These are phyloP conservation scores for Colius striatus DNA, from an alignment of 2,113 vertebrate genomes.

Conservation along the genomic window DNA sequence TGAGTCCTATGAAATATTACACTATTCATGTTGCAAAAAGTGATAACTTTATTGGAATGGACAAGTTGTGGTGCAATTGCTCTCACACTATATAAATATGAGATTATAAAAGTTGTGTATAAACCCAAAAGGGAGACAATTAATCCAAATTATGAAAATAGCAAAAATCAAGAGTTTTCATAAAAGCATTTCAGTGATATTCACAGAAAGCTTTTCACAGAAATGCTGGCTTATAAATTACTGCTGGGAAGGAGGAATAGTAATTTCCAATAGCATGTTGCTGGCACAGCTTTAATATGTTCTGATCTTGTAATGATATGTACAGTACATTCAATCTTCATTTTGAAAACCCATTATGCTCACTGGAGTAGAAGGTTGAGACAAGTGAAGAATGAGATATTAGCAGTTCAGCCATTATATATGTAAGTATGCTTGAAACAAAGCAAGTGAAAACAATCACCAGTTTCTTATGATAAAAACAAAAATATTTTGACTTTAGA, in stretches of 20 bases:
- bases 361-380: neutral
- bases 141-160: neutral
- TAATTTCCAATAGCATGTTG: neutral
- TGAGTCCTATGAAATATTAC: neutral
- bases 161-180: neutral
- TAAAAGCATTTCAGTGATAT: neutral
- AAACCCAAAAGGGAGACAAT: neutral
- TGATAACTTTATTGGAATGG: neutral
- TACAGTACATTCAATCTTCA: neutral
- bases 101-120: neutral
- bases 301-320: slow-evolving; percentile 16
- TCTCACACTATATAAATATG: neutral
- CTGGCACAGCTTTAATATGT: slow-evolving; percentile 11
- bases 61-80: accelerated
- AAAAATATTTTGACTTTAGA: neutral
- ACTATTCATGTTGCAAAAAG: neutral
- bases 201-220: slow-evolving; percentile 15
- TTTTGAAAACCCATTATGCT: slow-evolving; percentile 7
- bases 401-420: neutral
- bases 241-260: neutral
- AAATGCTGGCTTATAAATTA: slow-evolving; percentile 9
- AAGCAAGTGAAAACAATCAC: neutral
- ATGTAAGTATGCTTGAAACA: neutral
- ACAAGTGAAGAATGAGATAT: neutral
- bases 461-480: neutral